phyloP scores from a whole-genome alignment of 2,113 vertebrate species.

The Thalassoma bifasciatum region DNA sequence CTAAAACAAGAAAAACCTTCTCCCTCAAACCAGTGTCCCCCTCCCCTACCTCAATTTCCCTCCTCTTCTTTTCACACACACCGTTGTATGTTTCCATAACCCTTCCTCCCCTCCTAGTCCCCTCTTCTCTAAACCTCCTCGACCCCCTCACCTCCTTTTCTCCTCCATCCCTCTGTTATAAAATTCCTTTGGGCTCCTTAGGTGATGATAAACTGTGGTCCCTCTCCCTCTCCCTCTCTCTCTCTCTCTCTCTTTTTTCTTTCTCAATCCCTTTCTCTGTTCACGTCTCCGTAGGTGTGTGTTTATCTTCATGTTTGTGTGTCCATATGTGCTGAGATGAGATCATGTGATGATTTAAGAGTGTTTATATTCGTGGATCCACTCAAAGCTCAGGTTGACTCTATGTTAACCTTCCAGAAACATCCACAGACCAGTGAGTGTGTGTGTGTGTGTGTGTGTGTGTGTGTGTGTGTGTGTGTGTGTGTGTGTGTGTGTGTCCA shows the following conservation, averaged over 20 bases:
- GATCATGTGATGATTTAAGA: constrained; percentile 67
- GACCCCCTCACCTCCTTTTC: constrained; percentile 3
- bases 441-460: neutral
- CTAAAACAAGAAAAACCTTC: too few relatives aligned
- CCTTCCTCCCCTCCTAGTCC: neutral
- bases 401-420: constrained; percentile 33
- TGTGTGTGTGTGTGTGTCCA: constrained; percentile 22
- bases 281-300: constrained; percentile 6
- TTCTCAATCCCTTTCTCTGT: too few relatives aligned
- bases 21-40: too few relatives aligned
- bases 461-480: constrained; percentile 36
- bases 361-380: constrained; percentile 53
- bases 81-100: neutral
- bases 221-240: neutral
- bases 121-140: constrained; percentile 10
- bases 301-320: neutral
- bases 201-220: constrained; percentile 43
- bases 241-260: too few relatives aligned
- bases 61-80: neutral
- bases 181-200: constrained; percentile 48
- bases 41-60: constrained; percentile 10
- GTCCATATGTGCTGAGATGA: constrained; percentile 37
- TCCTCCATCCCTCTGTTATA: constrained; percentile 17
- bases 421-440: neutral
- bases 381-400: constrained; percentile 43